Base-by-base conservation (phyloP, 2,888 invertebrate genomes). In the Coelinius sp. region DNA sequence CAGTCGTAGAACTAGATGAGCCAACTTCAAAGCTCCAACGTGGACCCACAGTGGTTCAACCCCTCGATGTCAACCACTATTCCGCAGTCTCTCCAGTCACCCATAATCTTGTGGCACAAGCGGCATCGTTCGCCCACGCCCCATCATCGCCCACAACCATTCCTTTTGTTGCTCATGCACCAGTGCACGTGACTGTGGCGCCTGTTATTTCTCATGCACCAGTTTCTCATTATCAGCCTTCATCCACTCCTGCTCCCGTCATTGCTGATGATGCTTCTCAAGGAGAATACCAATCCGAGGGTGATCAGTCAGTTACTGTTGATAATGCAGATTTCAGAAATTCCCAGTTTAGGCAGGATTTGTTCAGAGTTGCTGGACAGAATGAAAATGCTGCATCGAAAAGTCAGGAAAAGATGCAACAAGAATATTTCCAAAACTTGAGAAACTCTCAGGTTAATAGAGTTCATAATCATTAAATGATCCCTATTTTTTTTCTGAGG, bases 1-100 rank as follows among this genome's bases (percentile, higher is more conserved):
- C 91, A 27, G 88, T 92, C 3, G 89, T 92, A 0, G 92, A 92
- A 77, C 85, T 92, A 10, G 90, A 91, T 75, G 90, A 91, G 75
- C 92, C 91, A 0, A 88, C 90, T 17, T 90, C 91, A 10, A 91
- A 91, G 80, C 88, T 88, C 31, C 90, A 90, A 52, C 89, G 88
- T 76, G 89, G 89, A 77, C 89, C 89, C 35, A 85, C 89, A 22
- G 82, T 89, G 3, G 83, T 89, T 49, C 84, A 85, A 70, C n/a
- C 67, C 17, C 31, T 67, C 22, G 35, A 27, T 12, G 31, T 12
- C 12, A 12, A 4, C 6, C 31, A 49, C 27, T 46, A 63, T 22
- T 75, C 75, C 17, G 76, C 75, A 68, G 38, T 73, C 14, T 68
- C 70, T 14, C 83, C 88, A 56, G 38, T 84, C 65, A 68, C 74